Evolutionary conservation across 2,797 vertebrate species (phyloP).

Genomic region (Antennarius maculatus): DNA sequence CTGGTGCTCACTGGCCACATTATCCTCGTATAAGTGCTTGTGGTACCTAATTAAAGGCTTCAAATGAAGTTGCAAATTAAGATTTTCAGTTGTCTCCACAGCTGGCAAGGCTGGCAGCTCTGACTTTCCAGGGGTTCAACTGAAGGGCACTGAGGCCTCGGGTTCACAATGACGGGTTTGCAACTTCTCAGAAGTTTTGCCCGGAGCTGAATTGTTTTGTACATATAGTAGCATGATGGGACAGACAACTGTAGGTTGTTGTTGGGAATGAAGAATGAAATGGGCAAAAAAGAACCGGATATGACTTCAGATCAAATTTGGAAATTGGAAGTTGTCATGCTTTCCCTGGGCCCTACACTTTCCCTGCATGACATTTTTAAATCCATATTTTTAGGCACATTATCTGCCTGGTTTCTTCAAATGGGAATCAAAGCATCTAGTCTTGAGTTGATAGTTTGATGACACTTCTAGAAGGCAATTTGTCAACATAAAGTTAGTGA

Average conservation of each 20-base stretch:
- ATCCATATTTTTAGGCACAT: background rate
- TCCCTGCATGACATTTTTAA: background rate
- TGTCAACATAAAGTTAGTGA: conserved; percentile 26
- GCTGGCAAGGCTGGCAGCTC: conserved; percentile 84
- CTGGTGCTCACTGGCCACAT: conserved; percentile 84
- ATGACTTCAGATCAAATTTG: background rate
- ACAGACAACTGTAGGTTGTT: background rate
- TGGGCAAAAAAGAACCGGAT: background rate
- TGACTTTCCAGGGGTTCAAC: conserved; percentile 74
- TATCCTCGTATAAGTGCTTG: conserved; percentile 85
- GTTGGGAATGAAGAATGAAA: background rate
- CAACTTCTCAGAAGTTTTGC: conserved; percentile 14
- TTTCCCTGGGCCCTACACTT: background rate
- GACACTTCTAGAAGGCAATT: conserved; percentile 19
- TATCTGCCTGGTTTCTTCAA: background rate
- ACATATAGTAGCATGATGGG: background rate
- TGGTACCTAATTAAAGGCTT: conserved; percentile 95
- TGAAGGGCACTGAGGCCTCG: conserved; percentile 61
- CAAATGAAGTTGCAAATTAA: conserved; percentile 91
- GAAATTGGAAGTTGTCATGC: background rate
- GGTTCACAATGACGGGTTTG: conserved; percentile 48
- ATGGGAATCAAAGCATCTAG: conserved; percentile 13
- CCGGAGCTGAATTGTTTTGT: background rate
- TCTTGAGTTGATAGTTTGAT: conserved; percentile 20
- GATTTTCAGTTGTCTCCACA: conserved; percentile 87